Evolutionary conservation across 2,888 invertebrate genomes (phyloP), one percentile per base, ranked within the genome.

Genomic region (Drosophila cognata): DNA sequence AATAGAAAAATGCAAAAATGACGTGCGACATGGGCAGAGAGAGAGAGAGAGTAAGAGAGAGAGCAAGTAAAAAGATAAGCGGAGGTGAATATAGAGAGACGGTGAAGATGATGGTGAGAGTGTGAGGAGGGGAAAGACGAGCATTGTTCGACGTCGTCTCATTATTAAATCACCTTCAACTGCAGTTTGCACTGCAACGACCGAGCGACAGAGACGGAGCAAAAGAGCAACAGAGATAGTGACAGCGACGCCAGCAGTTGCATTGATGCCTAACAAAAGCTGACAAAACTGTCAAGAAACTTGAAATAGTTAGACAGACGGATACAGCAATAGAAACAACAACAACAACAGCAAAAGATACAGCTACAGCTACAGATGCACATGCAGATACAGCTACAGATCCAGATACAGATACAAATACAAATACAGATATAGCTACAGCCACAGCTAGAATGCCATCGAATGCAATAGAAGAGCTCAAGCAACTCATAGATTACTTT

Each of bases 81-180:
- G 25, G 35, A 51, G 21, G 18, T 31, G 28, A 33, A 4, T 16
- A 25, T 21, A 16, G 4, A 46, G 13, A 38, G 7, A 0, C 13
- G 8, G 43, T 21, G 58, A 41, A 18, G 16, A 21, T 25, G 31
- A 25, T 2, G 18, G 62, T 13, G 41, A 25, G 64, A 25, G 28
- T 5, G 16, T 11, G 53, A 29, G 61, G 29, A 52, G 33, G 48
- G 35, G 13, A 25, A 28, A 43, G 41, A 52, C 33, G 52, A 41
- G n/a, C 46, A 46, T 16, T 25, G 46, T 25, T 60, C 53, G 59
- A 63, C 36, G 36, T 56, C 43, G 59, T 64, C 75, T 59, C 77
- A 84, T 89, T 89, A 88, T 90, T 84, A 84, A 90, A 91, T 91
- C 89, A 91, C 91, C 90, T 91, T 91, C 90, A 91, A 91, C 91